phyloP scores from a whole-genome alignment of 2,888 invertebrate species.

The Drosophila maculinotata region DNA sequence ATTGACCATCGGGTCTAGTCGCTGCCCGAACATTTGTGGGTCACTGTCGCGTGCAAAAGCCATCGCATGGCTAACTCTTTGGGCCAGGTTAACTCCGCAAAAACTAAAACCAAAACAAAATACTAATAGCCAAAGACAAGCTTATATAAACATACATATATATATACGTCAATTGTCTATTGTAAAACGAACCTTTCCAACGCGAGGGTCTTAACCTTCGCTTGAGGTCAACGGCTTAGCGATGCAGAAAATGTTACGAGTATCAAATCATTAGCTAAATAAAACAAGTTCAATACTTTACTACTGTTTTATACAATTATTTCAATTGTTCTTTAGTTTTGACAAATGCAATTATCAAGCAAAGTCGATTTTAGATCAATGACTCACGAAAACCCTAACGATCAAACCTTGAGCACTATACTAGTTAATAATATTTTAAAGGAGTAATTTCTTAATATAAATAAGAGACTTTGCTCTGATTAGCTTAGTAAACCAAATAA shows the following conservation, averaged over 20 bases:
- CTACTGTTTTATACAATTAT: not conserved
- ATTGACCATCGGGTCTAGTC: conserved; percentile 21
- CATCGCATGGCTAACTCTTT: conserved; percentile 30
- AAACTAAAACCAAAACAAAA: conserved; percentile 17
- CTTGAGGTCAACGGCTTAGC: conserved; percentile 76
- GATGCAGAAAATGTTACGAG: conserved; percentile 61
- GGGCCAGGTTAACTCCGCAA: conserved; percentile 11
- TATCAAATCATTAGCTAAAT: not conserved
- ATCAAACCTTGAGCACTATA: not conserved
- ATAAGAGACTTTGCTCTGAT: too few species aligned
- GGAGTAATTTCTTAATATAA: too few species aligned
- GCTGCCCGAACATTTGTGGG: conserved; percentile 53
- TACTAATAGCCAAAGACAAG: not conserved
- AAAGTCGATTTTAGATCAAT: not conserved
- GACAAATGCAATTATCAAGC: conserved; percentile 7
- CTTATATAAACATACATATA: conserved; percentile 1
- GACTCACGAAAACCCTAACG: not conserved
- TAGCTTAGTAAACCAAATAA: too few species aligned
- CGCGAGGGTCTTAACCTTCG: conserved; percentile 66
- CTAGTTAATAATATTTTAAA: not conserved
- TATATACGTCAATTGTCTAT: conserved; percentile 38
- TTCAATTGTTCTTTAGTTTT: conserved; percentile 1
- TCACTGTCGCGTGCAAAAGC: conserved; percentile 45
- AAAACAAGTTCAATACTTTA: not conserved
- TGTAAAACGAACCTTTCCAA: conserved; percentile 64